Evolutionary conservation across 2,113 vertebrate genomes (phyloP).

Genomic region (Philantomba maxwellii): DNA sequence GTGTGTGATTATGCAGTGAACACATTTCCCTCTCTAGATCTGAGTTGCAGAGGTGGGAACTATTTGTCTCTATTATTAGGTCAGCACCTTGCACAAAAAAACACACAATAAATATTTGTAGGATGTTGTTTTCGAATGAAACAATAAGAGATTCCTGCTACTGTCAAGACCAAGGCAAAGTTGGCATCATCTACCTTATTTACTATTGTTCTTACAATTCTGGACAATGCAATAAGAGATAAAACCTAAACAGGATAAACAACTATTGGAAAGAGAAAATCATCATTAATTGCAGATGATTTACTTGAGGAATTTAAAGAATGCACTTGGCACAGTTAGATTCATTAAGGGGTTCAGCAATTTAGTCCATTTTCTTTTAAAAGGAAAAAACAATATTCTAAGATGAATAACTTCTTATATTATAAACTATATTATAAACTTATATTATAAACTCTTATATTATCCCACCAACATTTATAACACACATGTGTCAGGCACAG

Average conservation of each 20-base stretch:
- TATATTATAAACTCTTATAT: background rate
- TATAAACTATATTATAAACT: background rate
- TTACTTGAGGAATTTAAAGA: background rate
- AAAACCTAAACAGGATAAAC: background rate
- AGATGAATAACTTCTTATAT: background rate
- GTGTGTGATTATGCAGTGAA: background rate
- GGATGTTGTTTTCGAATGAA: background rate
- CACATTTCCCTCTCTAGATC: background rate
- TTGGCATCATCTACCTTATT: background rate
- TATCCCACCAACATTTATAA: background rate
- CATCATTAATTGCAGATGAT: background rate
- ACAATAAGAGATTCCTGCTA: background rate
- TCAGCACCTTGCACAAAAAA: background rate
- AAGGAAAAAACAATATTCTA: background rate
- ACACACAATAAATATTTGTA: background rate
- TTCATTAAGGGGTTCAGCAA: background rate
- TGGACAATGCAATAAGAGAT: background rate
- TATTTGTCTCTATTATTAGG: background rate
- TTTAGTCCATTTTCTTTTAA: background rate
- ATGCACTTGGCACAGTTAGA: background rate
- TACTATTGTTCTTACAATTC: background rate
- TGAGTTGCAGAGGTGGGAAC: background rate
- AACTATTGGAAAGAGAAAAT: background rate
- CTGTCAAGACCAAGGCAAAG: background rate
- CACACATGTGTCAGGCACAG: background rate